Base-by-base conservation (phyloP, 1,140 invertebrate species). In the Rhopalosiphum maidis region DNA sequence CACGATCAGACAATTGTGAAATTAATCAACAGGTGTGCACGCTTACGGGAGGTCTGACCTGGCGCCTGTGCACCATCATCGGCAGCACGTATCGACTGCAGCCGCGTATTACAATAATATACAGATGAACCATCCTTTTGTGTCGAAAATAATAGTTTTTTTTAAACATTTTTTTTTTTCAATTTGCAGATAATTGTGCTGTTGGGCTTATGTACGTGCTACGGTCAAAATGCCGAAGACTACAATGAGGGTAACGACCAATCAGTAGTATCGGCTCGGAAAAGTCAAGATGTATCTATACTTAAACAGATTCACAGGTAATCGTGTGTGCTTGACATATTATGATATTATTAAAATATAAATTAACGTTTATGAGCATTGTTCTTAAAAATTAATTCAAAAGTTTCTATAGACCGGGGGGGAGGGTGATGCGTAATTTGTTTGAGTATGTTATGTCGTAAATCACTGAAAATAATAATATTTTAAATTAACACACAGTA, bases 1-100 rank as follows among this genome's bases (percentile, higher is more conserved):
- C 91, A 92, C 91, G 77, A 83, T 92, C 77, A 60, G 37, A 35
- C 91, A 41, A 92, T 92, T 85, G 91, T 92, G 68, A 83, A 60
- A 54, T 54, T 48, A 85, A 92, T 92, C 77, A 51, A 91, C n/a
- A 30, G 30, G 30, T 46, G 30, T n/a, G 60, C 30, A n/a, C 15
- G 43, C 90, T 22, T 51, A 22, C 90, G 68, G 30, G 48, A 90
- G 88, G 88, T 90, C 88, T 15, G 35, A 54, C 9, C 35, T 60
- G 51, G 54, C 88, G 35, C 88, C 88, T 22, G 22, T 41, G 37
- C 22, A 83, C 35, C 15, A 51, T n/a, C 30, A 77, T 4, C 60
- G 60, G 25, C 55, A 30, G 25, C 55, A 30, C 48, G 48, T 51
- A 51, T 51, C 41, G 11, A 9, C 30, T 0, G 30, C 60, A 68